Conservation (phyloP, 2,113 vertebrate genomes). For the Semnornis frantzii region DNA sequence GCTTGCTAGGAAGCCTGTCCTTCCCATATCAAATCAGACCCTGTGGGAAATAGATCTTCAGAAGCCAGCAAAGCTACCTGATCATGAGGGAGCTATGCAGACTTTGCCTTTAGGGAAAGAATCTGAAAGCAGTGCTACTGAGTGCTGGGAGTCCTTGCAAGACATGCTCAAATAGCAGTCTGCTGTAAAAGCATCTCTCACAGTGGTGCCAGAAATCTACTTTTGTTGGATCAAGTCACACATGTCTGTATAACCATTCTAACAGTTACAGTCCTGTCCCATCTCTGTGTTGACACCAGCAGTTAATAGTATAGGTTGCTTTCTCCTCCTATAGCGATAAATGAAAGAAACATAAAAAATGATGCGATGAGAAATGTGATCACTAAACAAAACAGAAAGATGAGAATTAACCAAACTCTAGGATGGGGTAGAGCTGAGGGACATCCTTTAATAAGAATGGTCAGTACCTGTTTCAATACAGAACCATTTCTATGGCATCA, state of each 20-base stretch:
- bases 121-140: neutral
- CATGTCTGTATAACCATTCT: neutral
- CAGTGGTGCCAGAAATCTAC: neutral
- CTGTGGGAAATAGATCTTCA: neutral
- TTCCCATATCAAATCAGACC: neutral
- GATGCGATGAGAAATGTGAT: neutral
- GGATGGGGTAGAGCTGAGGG: neutral
- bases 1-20: neutral
- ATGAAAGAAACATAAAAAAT: neutral
- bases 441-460: neutral
- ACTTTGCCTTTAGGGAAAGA: neutral
- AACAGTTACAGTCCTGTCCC: constrained; percentile 10
- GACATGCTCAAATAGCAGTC: neutral
- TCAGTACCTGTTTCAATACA: neutral
- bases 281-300: neutral
- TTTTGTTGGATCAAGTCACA: constrained; percentile 27
- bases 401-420: neutral
- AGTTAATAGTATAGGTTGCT: neutral
- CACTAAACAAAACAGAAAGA: neutral
- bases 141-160: neutral
- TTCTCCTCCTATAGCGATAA: neutral
- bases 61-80: neutral
- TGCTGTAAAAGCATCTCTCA: constrained; percentile 13
- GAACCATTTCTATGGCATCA: neutral
- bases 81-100: neutral